phyloP scores from a whole-genome alignment of 2,797 vertebrate species.

The Sphenodon punctatus region DNA sequence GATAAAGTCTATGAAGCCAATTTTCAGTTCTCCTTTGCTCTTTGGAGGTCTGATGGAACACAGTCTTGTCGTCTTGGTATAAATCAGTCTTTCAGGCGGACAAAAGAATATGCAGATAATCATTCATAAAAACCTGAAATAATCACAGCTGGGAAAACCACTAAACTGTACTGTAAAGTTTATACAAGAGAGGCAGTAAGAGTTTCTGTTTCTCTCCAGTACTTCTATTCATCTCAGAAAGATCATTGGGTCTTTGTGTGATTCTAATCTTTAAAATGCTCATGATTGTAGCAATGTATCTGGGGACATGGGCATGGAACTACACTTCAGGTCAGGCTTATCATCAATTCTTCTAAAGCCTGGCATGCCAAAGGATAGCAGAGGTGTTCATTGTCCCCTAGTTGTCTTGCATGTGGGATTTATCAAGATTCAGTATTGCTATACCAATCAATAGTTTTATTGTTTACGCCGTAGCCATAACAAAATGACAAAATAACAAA shows the following conservation, averaged over 20 bases:
- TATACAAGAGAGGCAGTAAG: background rate
- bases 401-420: background rate
- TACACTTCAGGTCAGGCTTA: rapidly evolving
- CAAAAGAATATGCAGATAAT: slow-evolving; percentile 30
- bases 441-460: background rate
- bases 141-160: slow-evolving; percentile 36
- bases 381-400: background rate
- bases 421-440: background rate
- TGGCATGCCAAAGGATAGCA: background rate
- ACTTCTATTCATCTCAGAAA: background rate
- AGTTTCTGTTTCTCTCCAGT: background rate
- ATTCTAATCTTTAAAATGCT: background rate
- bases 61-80: slow-evolving; percentile 54
- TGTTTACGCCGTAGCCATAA: too few relatives aligned
- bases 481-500: too few relatives aligned
- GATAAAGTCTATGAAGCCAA: slow-evolving; percentile 45
- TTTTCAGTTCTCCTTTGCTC: slow-evolving; percentile 43
- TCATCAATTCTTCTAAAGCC: background rate
- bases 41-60: slow-evolving; percentile 36
- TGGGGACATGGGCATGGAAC: background rate
- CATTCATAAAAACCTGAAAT: slow-evolving; percentile 36
- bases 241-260: background rate
- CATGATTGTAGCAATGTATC: background rate
- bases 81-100: slow-evolving; percentile 48
- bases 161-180: slow-evolving; percentile 33